Conservation (phyloP, 2,888 invertebrate genomes). For the Physocephala rufipes region DNA sequence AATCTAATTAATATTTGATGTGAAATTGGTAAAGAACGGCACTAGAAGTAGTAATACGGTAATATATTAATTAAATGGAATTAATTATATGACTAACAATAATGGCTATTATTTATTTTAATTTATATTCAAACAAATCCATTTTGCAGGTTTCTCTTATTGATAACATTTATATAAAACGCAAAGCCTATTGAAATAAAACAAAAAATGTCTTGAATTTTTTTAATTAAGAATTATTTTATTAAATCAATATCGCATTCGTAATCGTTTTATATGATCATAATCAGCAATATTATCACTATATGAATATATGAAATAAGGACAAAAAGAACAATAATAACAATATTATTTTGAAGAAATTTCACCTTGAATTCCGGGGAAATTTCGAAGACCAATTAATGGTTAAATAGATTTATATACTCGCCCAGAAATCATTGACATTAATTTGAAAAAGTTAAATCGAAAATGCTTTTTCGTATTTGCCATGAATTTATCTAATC, state of each 20-base stretch:
- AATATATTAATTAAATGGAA: too few relatives aligned
- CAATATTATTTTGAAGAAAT: background rate
- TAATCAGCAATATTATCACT: slow-evolving; percentile 49
- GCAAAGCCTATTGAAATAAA: too few relatives aligned
- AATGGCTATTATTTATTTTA: too few relatives aligned
- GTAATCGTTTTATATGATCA: slow-evolving; percentile 42
- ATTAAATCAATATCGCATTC: slow-evolving; percentile 14
- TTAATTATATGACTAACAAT: too few relatives aligned
- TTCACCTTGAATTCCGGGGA: background rate
- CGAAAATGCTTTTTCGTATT: background rate
- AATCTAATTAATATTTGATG: too few relatives aligned
- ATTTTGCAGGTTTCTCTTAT: too few relatives aligned
- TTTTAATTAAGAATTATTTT: background rate
- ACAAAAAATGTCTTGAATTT: too few relatives aligned
- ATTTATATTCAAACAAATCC: too few relatives aligned
- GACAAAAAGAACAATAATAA: slow-evolving; percentile 32
- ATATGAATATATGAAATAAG: slow-evolving; percentile 44
- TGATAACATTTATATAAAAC: too few relatives aligned
- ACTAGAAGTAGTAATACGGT: too few relatives aligned
- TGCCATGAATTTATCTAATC: slow-evolving; percentile 46
- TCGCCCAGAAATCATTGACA: slow-evolving; percentile 9
- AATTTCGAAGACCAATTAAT: background rate
- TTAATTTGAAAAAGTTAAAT: background rate
- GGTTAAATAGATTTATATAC: background rate
- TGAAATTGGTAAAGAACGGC: too few relatives aligned